Conservation (phyloP, 2,888 invertebrate genomes). For the Beris chalybata region DNA sequence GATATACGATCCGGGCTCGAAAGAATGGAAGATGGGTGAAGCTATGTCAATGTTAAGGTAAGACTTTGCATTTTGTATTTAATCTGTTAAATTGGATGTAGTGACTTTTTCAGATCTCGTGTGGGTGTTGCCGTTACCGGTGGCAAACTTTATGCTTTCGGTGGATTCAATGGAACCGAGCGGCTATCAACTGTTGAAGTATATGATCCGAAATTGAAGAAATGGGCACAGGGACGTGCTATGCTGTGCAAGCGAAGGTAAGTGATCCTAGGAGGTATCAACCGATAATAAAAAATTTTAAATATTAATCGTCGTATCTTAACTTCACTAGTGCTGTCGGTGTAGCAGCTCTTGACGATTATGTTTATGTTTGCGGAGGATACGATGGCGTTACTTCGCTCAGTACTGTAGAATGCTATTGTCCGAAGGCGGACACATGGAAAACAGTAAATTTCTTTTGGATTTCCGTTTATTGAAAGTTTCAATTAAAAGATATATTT, state of each 20-base stretch:
- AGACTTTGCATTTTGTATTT: not conserved
- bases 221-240: constrained; percentile 76
- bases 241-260: constrained; percentile 82
- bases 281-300: constrained; percentile 5
- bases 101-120: constrained; percentile 61
- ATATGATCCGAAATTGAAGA: constrained; percentile 71
- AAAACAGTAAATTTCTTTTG: constrained; percentile 60
- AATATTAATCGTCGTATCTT: not conserved
- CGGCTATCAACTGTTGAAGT: constrained; percentile 82
- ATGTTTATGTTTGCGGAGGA: constrained; percentile 82
- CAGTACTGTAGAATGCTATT: constrained; percentile 78
- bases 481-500: constrained; percentile 4
- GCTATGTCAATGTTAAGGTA: constrained; percentile 77
- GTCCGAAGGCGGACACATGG: constrained; percentile 74
- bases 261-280: not conserved
- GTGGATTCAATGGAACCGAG: constrained; percentile 83
- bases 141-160: constrained; percentile 77
- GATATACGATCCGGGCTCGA: constrained; percentile 72
- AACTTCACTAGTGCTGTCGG: constrained; percentile 68
- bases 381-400: constrained; percentile 84
- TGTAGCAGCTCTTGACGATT: constrained; percentile 76
- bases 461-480: not conserved
- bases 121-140: constrained; percentile 83
- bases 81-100: constrained; percentile 11
- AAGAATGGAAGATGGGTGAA: constrained; percentile 75